Percentiles rank a stretch among this genome's conserved stretches.
Evolutionary conservation across 2,113 vertebrate species (phyloP).

Genomic region (Pedetes capensis): DNA sequence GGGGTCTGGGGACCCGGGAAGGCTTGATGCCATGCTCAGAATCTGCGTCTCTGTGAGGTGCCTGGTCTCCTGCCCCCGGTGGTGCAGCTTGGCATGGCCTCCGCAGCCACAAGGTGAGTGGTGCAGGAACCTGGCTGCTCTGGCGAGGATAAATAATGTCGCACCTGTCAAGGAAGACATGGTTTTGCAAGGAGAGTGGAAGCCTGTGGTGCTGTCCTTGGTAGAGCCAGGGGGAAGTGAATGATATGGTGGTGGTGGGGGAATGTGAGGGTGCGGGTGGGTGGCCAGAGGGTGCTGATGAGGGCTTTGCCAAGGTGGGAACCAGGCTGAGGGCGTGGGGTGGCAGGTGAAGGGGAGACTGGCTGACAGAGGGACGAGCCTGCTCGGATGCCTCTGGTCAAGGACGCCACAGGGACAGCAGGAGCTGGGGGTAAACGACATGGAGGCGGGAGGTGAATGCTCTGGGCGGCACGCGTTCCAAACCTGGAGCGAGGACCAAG

Average conservation of each 20-base stretch:
- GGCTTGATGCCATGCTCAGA: accelerated
- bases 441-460: not conserved
- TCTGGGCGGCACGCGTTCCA: too few species aligned
- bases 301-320: too few species aligned
- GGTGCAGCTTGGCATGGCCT: accelerated
- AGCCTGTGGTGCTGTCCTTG: accelerated
- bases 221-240: not conserved
- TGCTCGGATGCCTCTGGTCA: accelerated
- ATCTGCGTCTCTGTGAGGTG: accelerated
- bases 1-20: not conserved
- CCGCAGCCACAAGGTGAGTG: too few species aligned
- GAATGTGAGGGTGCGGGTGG: accelerated
- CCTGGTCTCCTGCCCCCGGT: not conserved
- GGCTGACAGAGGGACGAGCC: accelerated
- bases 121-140: too few species aligned
- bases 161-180: not conserved
- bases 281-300: too few species aligned
- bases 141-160: too few species aligned
- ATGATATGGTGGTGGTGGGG: accelerated
- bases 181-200: not conserved
- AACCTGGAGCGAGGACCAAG: not conserved
- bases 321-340: accelerated
- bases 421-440: not conserved
- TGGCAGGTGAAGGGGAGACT: accelerated
- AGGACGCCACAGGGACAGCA: accelerated